These are phyloP conservation scores for Pomacea maculata DNA, from an alignment of 1,140 invertebrate species.

Conservation along the genomic window DNA sequence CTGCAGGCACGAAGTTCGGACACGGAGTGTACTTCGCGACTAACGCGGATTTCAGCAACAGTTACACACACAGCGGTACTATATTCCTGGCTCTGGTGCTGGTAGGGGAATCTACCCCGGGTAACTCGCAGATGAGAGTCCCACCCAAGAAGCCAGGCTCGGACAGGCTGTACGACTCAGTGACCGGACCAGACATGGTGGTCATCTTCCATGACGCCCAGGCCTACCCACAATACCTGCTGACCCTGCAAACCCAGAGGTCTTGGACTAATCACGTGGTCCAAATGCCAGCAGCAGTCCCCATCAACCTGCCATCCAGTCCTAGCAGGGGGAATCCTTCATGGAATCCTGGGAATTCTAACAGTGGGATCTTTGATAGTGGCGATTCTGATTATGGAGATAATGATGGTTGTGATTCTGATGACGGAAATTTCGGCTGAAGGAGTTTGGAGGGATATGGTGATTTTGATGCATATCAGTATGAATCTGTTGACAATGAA, in stretches of 20 bases:
- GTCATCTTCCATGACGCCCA: constrained; percentile 45
- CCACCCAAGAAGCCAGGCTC: constrained; percentile 9
- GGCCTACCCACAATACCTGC: constrained; percentile 46
- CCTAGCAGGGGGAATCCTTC: no score
- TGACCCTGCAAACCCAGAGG: not conserved
- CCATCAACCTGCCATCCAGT: no score
- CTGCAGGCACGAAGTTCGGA: constrained; percentile 11
- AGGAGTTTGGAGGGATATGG: no score
- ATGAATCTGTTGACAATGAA: no score
- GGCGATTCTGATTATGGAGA: no score
- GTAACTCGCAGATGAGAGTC: not conserved
- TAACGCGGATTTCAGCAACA: not conserved
- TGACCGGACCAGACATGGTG: constrained; percentile 26
- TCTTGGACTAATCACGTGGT: no score
- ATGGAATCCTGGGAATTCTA: no score
- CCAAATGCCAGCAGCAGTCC: no score
- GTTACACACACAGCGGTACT: constrained; percentile 22
- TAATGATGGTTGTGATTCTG: no score
- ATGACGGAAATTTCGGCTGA: no score
- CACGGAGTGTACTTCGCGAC: constrained; percentile 16
- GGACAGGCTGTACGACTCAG: constrained; percentile 32
- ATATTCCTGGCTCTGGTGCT: constrained; percentile 13
- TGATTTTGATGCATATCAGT: no score
- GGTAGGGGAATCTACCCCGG: constrained; percentile 16
- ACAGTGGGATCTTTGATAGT: no score